A percentile compares a stretch with the other conserved stretches of the same genome.
Conservation (phyloP, 2,888 invertebrate genomes). For the Euproctis similis region DNA sequence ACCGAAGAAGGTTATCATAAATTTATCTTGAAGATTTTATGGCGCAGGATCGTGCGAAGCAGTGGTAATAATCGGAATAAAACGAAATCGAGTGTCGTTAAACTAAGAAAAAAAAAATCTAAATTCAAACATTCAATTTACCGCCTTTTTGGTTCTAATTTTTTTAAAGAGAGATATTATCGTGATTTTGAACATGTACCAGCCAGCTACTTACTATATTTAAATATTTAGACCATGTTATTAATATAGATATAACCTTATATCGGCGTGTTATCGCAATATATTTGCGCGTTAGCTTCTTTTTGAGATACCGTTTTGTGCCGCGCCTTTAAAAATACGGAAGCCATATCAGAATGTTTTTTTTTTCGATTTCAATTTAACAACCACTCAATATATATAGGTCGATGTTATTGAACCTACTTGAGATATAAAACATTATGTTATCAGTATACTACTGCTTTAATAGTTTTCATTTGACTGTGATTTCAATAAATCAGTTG, state of each 20-base stretch:
- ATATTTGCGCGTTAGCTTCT: constrained; percentile 10
- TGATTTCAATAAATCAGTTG: constrained; percentile 20
- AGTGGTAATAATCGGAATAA: too few species aligned
- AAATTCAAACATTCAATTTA: too few species aligned
- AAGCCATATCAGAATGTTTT: constrained; percentile 31
- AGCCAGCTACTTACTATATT: neutral
- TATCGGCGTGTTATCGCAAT: constrained; percentile 7
- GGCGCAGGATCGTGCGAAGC: too few species aligned
- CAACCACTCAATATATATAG: constrained; percentile 45
- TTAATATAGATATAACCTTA: neutral
- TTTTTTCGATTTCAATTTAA: constrained; percentile 40
- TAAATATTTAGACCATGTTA: neutral
- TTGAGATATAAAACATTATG: constrained; percentile 40
- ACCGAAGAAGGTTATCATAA: too few species aligned
- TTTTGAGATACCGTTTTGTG: neutral
- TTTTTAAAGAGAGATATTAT: too few species aligned
- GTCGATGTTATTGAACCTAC: constrained; percentile 50
- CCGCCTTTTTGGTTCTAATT: too few species aligned
- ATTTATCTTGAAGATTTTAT: too few species aligned
- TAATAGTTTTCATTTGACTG: constrained; percentile 15
- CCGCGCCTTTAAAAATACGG: constrained; percentile 9
- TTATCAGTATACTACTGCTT: constrained; percentile 19
- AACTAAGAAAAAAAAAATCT: too few species aligned
- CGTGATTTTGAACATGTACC: too few species aligned
- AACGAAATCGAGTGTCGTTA: too few species aligned